A percentile compares a stretch with the other conserved stretches of the same genome.
Evolutionary conservation across 2,113 vertebrate genomes (phyloP).

Genomic region (Myxocyprinus asiaticus): DNA sequence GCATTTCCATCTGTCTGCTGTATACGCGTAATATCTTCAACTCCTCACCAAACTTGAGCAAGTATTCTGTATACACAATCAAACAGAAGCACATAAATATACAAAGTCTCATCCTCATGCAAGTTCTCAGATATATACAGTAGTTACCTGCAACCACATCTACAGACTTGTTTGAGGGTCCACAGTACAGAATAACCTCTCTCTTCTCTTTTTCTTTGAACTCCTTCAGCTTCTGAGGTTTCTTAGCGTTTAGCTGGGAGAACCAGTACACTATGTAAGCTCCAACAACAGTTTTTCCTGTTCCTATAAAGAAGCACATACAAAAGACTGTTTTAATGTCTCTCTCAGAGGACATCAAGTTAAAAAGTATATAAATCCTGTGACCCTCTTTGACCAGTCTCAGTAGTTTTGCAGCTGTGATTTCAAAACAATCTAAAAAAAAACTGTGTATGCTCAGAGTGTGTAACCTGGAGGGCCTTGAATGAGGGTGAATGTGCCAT

Average conservation of each 20-base stretch:
- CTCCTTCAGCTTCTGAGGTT: constrained; percentile 49
- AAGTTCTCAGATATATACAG: neutral
- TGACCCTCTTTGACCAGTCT: no score
- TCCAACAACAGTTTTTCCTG: constrained; percentile 82
- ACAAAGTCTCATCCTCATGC: neutral
- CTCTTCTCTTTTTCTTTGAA: constrained; percentile 55
- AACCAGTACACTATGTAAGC: constrained; percentile 82
- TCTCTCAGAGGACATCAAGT: no score
- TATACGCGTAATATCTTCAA: constrained; percentile 78
- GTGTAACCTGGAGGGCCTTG: constrained; percentile 83
- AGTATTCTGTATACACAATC: constrained; percentile 67
- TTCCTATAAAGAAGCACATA: constrained; percentile 66
- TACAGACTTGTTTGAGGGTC: constrained; percentile 86
- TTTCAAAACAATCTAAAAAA: no score
- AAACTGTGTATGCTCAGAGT: neutral
- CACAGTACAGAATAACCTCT: constrained; percentile 77
- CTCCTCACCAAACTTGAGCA: constrained; percentile 60
- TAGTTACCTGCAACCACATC: constrained; percentile 81
- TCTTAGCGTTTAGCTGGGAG: neutral
- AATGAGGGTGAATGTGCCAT: constrained; percentile 71
- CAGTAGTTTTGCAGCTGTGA: no score
- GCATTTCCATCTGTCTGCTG: constrained; percentile 74
- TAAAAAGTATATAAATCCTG: no score
- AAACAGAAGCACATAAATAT: neutral
- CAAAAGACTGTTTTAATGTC: no score